Percentiles rank a stretch among this genome's conserved stretches.
These are phyloP conservation scores for Galaxias olidus DNA, from an alignment of 2,797 vertebrate species.

Conservation along the genomic window DNA sequence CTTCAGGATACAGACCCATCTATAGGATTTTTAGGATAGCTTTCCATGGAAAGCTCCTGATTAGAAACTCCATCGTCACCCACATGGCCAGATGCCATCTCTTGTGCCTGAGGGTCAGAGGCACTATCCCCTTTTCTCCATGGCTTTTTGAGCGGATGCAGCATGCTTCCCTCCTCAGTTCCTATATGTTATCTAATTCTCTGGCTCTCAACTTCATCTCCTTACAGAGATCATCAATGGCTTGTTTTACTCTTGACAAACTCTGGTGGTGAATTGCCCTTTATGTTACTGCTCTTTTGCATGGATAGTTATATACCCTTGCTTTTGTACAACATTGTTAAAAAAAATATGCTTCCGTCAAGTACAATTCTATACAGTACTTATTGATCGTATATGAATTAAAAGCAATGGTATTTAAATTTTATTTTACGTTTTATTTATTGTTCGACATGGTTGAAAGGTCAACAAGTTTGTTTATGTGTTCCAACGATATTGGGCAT, in stretches of 20 bases:
- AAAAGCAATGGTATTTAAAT: slow-evolving; percentile 47
- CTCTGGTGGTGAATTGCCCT: slow-evolving; percentile 30
- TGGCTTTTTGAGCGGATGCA: slow-evolving; percentile 14
- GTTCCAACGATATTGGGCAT: slow-evolving; percentile 49
- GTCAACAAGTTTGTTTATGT: slow-evolving; percentile 51
- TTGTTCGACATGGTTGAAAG: slow-evolving; percentile 66
- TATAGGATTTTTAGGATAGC: slow-evolving; percentile 85
- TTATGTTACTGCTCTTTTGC: slow-evolving; percentile 50
- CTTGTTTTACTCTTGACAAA: slow-evolving; percentile 20
- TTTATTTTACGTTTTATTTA: slow-evolving; percentile 60
- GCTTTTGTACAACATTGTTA: slow-evolving; percentile 29
- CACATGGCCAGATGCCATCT: slow-evolving; percentile 24
- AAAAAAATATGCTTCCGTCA: slow-evolving; percentile 50
- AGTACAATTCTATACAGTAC: slow-evolving; percentile 39
- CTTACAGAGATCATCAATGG: slow-evolving; percentile 23
- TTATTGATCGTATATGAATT: slow-evolving; percentile 13
- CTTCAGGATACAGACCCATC: slow-evolving; percentile 90
- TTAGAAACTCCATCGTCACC: slow-evolving; percentile 5
- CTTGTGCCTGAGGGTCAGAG: slow-evolving; percentile 9
- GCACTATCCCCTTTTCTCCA: slow-evolving; percentile 37
- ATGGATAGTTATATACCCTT: slow-evolving; percentile 49
- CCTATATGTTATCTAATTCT: slow-evolving; percentile 22
- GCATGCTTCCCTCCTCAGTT: slow-evolving; percentile 14
- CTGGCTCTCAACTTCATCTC: not conserved
- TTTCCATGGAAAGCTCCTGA: slow-evolving; percentile 40